Conservation (phyloP, 2,888 invertebrate genomes). For the Sylvicola cinctus region DNA sequence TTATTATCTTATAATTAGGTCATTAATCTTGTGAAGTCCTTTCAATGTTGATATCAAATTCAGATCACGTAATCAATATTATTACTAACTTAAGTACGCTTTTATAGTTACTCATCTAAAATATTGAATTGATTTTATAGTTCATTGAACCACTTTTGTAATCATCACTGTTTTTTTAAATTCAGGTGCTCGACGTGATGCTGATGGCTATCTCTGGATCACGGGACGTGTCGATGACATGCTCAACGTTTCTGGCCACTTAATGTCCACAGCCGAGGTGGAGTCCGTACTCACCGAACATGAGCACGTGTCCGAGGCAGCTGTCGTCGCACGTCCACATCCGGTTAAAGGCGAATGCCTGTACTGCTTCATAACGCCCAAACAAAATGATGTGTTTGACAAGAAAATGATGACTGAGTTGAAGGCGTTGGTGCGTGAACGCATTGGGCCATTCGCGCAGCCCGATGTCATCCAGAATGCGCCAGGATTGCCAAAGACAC, state of each 20-base stretch:
- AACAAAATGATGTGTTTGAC: conserved; percentile 49
- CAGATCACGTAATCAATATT: too few species aligned
- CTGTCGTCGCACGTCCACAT: conserved; percentile 89
- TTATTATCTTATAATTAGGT: too few species aligned
- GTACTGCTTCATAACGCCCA: conserved; percentile 92
- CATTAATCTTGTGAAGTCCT: too few species aligned
- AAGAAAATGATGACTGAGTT: conserved; percentile 47
- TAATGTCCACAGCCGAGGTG: conserved; percentile 92
- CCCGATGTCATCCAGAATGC: conserved; percentile 91
- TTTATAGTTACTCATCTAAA: too few species aligned
- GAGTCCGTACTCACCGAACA: conserved; percentile 67
- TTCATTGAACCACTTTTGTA: too few species aligned
- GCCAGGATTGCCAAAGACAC: conserved; percentile 84
- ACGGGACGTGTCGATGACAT: conserved; percentile 96
- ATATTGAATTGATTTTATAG: too few species aligned
- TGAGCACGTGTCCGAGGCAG: conserved; percentile 71
- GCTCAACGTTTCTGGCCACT: conserved; percentile 94
- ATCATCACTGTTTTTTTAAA: conserved; percentile 1
- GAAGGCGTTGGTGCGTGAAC: conserved; percentile 60
- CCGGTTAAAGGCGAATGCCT: conserved; percentile 90
- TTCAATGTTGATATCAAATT: too few species aligned
- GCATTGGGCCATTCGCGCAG: conserved; percentile 90
- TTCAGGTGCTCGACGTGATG: conserved; percentile 71
- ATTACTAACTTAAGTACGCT: too few species aligned
- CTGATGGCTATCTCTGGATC: conserved; percentile 90